These are phyloP conservation scores for Nipponia nippon DNA, from an alignment of 2,113 vertebrate species.

Conservation along the genomic window DNA sequence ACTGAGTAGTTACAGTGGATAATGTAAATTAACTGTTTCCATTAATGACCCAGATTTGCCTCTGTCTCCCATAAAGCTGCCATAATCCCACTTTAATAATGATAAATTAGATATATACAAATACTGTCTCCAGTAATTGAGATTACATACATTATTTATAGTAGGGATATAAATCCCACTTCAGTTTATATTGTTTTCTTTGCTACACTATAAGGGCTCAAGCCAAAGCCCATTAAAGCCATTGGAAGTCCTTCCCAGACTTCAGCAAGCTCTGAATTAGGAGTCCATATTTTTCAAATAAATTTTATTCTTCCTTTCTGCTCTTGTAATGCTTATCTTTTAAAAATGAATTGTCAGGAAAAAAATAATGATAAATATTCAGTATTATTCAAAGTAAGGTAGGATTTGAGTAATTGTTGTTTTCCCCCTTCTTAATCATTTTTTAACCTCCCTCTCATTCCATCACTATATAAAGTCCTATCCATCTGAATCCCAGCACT, in stretches of 20 bases:
- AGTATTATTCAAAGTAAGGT: not conserved
- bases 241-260: not conserved
- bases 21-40: not conserved
- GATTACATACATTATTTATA: conserved; percentile 51
- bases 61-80: conserved; percentile 43
- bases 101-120: conserved; percentile 19
- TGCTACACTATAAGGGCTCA: not conserved
- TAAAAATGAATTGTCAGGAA: not conserved
- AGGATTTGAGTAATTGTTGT: not conserved
- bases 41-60: conserved; percentile 9
- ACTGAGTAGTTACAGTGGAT: not conserved
- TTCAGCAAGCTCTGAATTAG: not conserved
- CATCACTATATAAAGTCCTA: not conserved
- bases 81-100: conserved; percentile 48
- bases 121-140: not conserved
- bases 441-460: not conserved
- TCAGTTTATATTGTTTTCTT: conserved; percentile 40
- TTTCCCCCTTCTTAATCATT: not conserved
- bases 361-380: not conserved
- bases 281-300: not conserved
- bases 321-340: not conserved
- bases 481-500: not conserved
- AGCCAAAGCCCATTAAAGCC: conserved; percentile 48
- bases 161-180: conserved; percentile 30
- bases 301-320: not conserved